Base-by-base conservation (phyloP, 2,888 invertebrate genomes). In the Erebia ligea region DNA sequence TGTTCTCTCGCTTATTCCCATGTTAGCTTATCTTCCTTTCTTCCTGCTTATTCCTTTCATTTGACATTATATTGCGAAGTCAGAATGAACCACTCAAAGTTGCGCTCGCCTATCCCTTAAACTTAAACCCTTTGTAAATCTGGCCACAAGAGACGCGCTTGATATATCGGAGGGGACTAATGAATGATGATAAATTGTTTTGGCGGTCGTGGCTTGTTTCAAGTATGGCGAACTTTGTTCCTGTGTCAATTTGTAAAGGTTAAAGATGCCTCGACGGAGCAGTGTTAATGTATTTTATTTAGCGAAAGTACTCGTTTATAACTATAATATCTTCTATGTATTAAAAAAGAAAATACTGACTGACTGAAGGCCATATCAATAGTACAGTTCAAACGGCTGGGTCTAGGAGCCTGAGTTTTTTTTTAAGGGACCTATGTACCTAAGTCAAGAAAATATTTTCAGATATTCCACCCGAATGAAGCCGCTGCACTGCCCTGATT, bases 181-280 rank as follows among this genome's bases (percentile, higher is more conserved):
- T 92, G 85, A 90, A 92, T 88, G 89, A 91, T 90, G 90, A 91
- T 90, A 87, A 90, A 91, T 91, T 85, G 88, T 83, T 71, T 71
- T 71, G 70, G 45, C 67, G 74, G 73, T 71, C 58, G 67, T 21
- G 62, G 62, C 72, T 70, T 66, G 69, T 67, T 72, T 54, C 48
- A 63, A 72, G 68, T 68, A 68, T 69, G 58, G 66, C 66, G 63
- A 72, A 73, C 73, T 73, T 71, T 68, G 74, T 70, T 72, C 66
- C 68, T 69, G 52, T 42, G 48, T 50, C 67, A 59, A 58, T 67
- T 58, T 50, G n/a, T 58, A 67, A 15, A 62, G 48, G 58, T 66
- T 66, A 66, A 65, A 67, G 67, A 48, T 21, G 19, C 17, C 42
- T 13, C n/a, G 57, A 45, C 21, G 21, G n/a, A 56, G 42, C 45